Evolutionary conservation across 2,888 invertebrate genomes (phyloP).

Genomic region (Apodemia mormo): DNA sequence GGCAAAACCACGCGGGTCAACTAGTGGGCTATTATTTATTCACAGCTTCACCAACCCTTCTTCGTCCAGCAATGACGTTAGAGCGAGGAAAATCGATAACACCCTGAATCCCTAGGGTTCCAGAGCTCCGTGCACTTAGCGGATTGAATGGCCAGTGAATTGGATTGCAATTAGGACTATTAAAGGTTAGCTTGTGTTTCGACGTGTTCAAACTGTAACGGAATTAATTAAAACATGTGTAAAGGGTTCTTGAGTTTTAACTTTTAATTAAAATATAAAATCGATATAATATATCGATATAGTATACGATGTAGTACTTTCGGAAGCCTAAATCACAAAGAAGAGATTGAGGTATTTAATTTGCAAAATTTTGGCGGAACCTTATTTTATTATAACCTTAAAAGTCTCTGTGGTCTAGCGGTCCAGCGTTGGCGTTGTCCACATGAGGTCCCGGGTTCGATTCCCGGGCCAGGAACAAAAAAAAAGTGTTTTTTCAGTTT

Average conservation of each 20-base stretch:
- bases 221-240: constrained; percentile 19
- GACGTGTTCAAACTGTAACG: constrained; percentile 18
- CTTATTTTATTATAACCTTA: too few species aligned
- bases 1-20: too few species aligned
- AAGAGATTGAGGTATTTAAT: too few species aligned
- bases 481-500: too few species aligned
- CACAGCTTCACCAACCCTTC: background rate
- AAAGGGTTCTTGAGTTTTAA: background rate
- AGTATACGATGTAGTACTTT: too few species aligned
- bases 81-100: constrained; percentile 27
- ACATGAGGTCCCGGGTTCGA: too few species aligned
- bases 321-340: too few species aligned
- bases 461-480: too few species aligned
- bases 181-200: constrained; percentile 21
- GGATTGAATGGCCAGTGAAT: constrained; percentile 23
- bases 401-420: too few species aligned
- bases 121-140: constrained; percentile 25
- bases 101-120: constrained; percentile 25
- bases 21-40: background rate
- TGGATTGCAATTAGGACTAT: constrained; percentile 25
- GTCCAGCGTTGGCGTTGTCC: too few species aligned
- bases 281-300: too few species aligned
- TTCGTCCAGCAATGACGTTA: background rate
- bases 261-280: background rate
- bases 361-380: too few species aligned